phyloP scores from a whole-genome alignment of 2,797 vertebrate genomes.

The Hafferia zeledoni region DNA sequence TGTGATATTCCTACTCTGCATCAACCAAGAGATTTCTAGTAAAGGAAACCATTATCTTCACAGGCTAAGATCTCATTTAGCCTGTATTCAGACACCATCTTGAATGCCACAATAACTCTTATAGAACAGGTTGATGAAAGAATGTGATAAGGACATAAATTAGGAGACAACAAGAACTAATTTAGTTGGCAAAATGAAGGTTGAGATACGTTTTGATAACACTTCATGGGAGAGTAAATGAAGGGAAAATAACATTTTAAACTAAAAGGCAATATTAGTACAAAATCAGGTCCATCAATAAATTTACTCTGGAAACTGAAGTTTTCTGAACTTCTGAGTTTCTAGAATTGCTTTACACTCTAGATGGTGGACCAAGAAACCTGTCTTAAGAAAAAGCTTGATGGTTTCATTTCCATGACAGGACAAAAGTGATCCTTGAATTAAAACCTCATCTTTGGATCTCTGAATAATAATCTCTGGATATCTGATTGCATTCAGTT shows the following conservation, averaged over 20 bases:
- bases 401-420: neutral
- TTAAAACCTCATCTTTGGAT: neutral
- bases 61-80: neutral
- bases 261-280: neutral
- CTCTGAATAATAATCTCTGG: neutral
- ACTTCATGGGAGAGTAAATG: neutral
- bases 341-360: neutral
- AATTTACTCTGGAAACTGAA: neutral
- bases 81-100: neutral
- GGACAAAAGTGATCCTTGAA: neutral
- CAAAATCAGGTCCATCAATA: neutral
- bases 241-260: neutral
- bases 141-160: neutral
- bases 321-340: neutral
- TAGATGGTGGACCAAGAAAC: neutral
- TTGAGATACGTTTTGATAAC: neutral
- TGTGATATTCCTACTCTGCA: neutral
- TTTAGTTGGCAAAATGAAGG: neutral
- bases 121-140: neutral
- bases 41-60: neutral
- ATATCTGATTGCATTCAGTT: neutral
- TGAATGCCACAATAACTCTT: neutral
- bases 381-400: neutral
- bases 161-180: neutral
- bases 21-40: neutral